Percentiles rank a stretch among this genome's conserved stretches.
phyloP scores from a whole-genome alignment of 2,113 vertebrate species.

The Xenopus laevis region DNA sequence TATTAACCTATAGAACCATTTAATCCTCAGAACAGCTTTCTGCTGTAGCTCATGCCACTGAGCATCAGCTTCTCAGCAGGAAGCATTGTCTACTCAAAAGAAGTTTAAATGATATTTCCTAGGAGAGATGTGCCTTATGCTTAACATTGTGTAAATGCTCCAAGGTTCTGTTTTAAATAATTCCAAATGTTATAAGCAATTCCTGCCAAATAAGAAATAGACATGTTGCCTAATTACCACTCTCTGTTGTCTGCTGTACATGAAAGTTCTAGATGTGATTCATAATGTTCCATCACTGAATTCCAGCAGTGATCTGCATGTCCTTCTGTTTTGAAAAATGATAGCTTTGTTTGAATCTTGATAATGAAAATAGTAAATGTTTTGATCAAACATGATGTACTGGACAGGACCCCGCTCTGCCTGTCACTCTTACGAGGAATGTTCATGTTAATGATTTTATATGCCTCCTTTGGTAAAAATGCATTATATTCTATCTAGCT shows the following conservation, averaged over 20 bases:
- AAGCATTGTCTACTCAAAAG: slow-evolving; percentile 40
- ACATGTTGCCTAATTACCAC: slow-evolving; percentile 30
- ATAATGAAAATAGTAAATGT: neutral
- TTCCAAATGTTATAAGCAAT: slow-evolving; percentile 32
- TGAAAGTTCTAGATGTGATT: slow-evolving; percentile 16
- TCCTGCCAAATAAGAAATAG: slow-evolving; percentile 31
- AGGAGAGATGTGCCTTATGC: slow-evolving; percentile 41
- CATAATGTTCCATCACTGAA: slow-evolving; percentile 14
- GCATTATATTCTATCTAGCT: too few relatives aligned
- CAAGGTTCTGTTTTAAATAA: slow-evolving; percentile 41
- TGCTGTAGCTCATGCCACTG: slow-evolving; percentile 27
- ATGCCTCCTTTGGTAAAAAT: too few relatives aligned
- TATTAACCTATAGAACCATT: slow-evolving; percentile 44
- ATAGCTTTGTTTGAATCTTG: neutral
- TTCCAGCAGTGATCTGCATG: slow-evolving; percentile 14
- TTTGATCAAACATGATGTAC: neutral
- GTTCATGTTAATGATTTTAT: too few relatives aligned
- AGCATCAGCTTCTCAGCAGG: slow-evolving; percentile 42
- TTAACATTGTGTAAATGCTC: slow-evolving; percentile 39
- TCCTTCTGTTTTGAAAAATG: slow-evolving; percentile 2
- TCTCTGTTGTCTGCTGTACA: slow-evolving; percentile 17
- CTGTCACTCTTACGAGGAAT: too few relatives aligned
- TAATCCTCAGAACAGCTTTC: slow-evolving; percentile 44
- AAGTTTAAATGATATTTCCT: slow-evolving; percentile 45
- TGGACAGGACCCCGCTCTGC: neutral